Base-by-base conservation (phyloP, 2,888 invertebrate genomes). In the Linnaemya tessellans region DNA sequence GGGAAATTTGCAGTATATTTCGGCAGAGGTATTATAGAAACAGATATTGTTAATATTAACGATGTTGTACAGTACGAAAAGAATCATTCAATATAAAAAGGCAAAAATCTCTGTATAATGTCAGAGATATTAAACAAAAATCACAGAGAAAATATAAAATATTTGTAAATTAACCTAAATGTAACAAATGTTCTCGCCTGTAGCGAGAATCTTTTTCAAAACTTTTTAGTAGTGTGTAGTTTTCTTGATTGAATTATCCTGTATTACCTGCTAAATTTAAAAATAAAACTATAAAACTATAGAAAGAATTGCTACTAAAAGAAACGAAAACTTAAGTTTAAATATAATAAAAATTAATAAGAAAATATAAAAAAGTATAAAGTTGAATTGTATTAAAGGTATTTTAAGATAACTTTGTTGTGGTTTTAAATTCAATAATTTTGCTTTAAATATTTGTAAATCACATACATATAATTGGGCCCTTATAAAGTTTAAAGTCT, bases 1-100 rank as follows among this genome's bases (percentile, higher is more conserved):
- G 94, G 93, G 54, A 95, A 95, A 89, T 97, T 95, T 93, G 95
- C 96, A 71, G 96, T 95, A 90, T 97, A 96, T 93, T 94, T 96
- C 30, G 97, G 97, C 15, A 95, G 94, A 74, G 95, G 94, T 88
- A 94, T 97, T 82, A 94, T 95, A 88, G 95, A 97, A 93, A 94
- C 96, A 84, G 94, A 96, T 90, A 95, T 97, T 89, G 91, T 95
- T 87, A 97, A 97, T 92, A 93, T 96, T 79, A 94, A 93, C 0
- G 95, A 95, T 49, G 92, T 96, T 68, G 92, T 94, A 79, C 91
- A 93, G 67, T 94, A 90, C 77, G 91, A 92, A 87, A 80, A 71
- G 54, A 78, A 87, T 67, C 88, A 88, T 79, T 86, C 41, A 80
- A 87, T 30, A 88, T 85, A 80, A 82, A 80, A 74, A 25, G 15